These are phyloP conservation scores for Salvelinus namaycush DNA, from an alignment of 2,113 vertebrate species.

Conservation along the genomic window DNA sequence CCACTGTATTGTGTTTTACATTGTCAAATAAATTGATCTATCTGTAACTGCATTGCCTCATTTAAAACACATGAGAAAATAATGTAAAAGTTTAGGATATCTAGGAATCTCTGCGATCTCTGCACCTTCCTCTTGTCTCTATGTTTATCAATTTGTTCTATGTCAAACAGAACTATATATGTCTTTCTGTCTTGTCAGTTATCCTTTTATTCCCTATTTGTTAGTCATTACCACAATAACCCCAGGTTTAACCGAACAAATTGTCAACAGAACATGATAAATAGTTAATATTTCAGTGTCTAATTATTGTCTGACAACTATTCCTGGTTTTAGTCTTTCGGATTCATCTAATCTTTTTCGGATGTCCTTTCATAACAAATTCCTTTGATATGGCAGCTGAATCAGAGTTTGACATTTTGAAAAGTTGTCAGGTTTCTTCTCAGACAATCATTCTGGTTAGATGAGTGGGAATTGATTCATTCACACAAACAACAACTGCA, in stretches of 20 bases:
- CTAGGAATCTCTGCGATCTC: slow-evolving; percentile 16
- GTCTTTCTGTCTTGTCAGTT: not conserved
- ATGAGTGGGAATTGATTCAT: slow-evolving; percentile 8
- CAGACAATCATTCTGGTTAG: slow-evolving; percentile 41
- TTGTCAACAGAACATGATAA: slow-evolving; percentile 29
- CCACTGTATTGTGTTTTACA: no score
- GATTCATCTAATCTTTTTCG: slow-evolving; percentile 23
- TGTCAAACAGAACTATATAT: slow-evolving; percentile 40
- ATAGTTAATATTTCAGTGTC: slow-evolving; percentile 25
- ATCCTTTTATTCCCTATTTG: not conserved
- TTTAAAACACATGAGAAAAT: not conserved
- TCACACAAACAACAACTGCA: not conserved
- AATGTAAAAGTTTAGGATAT: not conserved
- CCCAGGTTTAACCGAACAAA: slow-evolving; percentile 46
- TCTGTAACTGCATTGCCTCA: no score
- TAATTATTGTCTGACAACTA: slow-evolving; percentile 14
- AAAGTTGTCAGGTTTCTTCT: slow-evolving; percentile 27
- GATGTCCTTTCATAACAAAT: slow-evolving; percentile 28
- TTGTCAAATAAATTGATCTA: not conserved
- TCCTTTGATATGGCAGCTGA: slow-evolving; percentile 14
- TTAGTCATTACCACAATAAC: not conserved
- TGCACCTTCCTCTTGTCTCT: not conserved
- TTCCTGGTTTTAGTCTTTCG: slow-evolving; percentile 21
- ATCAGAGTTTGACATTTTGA: slow-evolving; percentile 31
- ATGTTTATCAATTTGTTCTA: slow-evolving; percentile 8